Conservation (phyloP, 2,797 vertebrate species). For the Vireo griseus region DNA sequence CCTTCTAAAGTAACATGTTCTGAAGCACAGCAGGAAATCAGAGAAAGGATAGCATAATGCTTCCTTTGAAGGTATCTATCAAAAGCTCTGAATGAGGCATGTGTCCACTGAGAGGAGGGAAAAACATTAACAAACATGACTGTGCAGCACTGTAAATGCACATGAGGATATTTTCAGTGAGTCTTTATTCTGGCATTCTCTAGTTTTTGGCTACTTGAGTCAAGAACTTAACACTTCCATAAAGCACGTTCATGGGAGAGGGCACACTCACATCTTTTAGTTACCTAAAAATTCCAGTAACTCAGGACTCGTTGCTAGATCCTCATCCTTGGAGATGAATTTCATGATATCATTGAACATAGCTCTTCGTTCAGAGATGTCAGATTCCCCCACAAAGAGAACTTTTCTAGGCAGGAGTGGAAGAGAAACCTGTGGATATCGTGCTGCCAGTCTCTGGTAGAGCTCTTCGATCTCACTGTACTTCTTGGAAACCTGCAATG, state of each 20-base stretch:
- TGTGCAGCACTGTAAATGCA: background rate
- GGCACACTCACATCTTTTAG: background rate
- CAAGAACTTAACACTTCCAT: background rate
- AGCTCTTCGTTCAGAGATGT: conserved; percentile 79
- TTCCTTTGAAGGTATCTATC: background rate
- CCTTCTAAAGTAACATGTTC: background rate
- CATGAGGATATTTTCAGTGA: background rate
- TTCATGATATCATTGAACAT: conserved; percentile 81
- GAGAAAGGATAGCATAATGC: background rate
- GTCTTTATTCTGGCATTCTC: background rate
- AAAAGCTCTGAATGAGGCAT: background rate
- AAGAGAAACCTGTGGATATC: conserved; percentile 70
- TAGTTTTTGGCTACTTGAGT: background rate
- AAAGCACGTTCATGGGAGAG: background rate
- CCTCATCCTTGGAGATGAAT: conserved; percentile 73
- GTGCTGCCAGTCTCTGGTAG: conserved; percentile 72
- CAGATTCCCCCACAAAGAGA: conserved; percentile 82
- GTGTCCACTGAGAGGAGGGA: background rate
- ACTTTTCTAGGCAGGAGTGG: conserved; percentile 82
- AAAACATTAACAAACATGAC: background rate
- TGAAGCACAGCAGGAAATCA: background rate
- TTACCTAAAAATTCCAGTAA: conserved; percentile 84
- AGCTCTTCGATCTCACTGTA: conserved; percentile 87
- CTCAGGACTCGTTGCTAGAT: conserved; percentile 75
- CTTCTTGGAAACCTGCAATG: conserved; percentile 82